Conservation (phyloP, 2,113 vertebrate species). For the Campylomormyrus numenius region DNA sequence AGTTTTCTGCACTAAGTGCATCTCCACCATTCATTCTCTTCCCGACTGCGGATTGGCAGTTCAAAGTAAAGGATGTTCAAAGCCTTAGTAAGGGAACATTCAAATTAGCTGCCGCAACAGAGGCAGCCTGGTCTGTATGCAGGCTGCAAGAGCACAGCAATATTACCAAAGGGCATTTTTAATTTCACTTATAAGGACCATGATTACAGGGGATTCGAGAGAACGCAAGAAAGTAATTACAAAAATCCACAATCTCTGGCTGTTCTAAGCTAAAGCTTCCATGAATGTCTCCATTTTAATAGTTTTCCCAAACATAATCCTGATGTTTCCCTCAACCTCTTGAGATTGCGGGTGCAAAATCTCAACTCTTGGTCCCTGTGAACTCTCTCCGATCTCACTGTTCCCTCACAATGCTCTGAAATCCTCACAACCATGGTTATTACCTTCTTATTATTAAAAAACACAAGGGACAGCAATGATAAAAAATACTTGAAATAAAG, state of each 20-base stretch:
- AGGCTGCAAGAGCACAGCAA: background rate
- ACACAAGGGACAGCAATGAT: background rate
- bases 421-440: conserved; percentile 25
- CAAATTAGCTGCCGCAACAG: conserved; percentile 47
- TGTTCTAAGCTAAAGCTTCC: background rate
- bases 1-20: conserved; percentile 26
- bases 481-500: background rate
- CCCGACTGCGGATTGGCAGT: conserved; percentile 50
- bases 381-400: conserved; percentile 23
- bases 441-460: background rate
- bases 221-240: background rate
- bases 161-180: background rate
- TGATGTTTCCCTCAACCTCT: background rate
- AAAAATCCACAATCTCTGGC: conserved; percentile 4
- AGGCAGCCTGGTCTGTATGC: conserved; percentile 17
- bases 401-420: conserved; percentile 32
- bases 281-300: background rate
- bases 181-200: background rate
- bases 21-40: conserved; percentile 27
- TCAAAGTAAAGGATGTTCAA: conserved; percentile 65
- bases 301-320: conserved; percentile 30
- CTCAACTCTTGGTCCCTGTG: background rate
- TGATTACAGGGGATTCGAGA: background rate
- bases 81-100: conserved; percentile 49
- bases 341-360: background rate